Conservation (phyloP, 1,140 invertebrate genomes). For the Wasmannia auropunctata region DNA sequence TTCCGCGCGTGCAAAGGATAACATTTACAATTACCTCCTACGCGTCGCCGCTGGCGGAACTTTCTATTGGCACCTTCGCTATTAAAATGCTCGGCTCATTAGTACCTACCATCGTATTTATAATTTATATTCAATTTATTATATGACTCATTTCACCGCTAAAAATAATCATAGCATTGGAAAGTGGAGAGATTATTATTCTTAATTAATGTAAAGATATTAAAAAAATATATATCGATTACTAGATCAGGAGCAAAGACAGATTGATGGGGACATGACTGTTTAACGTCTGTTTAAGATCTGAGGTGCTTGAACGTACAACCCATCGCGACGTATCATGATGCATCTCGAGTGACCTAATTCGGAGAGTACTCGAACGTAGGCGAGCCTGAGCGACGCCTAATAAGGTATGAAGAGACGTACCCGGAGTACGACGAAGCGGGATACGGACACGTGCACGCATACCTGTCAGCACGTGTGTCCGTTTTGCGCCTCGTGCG, state of each 20-base stretch:
- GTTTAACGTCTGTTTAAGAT: neutral
- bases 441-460: constrained; percentile 52
- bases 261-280: neutral
- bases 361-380: constrained; percentile 76
- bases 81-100: constrained; percentile 4
- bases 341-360: constrained; percentile 76
- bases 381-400: constrained; percentile 71
- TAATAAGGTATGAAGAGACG: constrained; percentile 79
- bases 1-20: neutral
- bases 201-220: neutral
- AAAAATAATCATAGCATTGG: neutral
- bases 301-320: neutral
- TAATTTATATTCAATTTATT: neutral
- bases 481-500: constrained; percentile 38
- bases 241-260: neutral
- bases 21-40: constrained; percentile 31
- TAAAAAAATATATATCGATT: neutral
- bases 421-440: constrained; percentile 23
- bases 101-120: neutral
- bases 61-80: neutral
- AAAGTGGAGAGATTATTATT: neutral
- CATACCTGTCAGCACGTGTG: constrained; percentile 61
- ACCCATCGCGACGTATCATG: neutral
- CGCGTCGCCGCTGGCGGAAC: neutral
- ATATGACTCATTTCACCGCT: neutral